Evolutionary conservation across 2,113 vertebrate genomes (phyloP).

Genomic region (Hippocampus mohnikei): DNA sequence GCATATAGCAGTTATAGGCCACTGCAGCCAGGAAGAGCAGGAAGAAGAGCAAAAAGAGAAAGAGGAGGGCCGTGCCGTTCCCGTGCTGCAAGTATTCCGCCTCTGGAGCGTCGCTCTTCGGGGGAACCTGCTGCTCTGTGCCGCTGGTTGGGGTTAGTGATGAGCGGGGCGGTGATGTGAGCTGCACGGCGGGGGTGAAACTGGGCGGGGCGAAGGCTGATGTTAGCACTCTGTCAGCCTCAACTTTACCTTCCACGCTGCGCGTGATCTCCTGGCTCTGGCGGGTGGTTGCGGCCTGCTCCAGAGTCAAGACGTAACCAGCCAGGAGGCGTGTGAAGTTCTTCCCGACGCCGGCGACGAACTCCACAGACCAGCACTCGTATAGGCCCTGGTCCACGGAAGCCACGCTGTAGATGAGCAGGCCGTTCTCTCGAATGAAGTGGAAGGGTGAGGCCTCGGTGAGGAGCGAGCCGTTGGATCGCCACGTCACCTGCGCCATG

Average conservation of each 20-base stretch:
- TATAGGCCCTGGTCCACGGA: slow-evolving; percentile 85
- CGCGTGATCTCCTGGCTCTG: slow-evolving; percentile 20
- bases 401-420: slow-evolving; percentile 89
- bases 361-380: slow-evolving; percentile 86
- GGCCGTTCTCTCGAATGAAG: slow-evolving; percentile 73
- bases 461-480: slow-evolving; percentile 73
- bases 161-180: slow-evolving; percentile 62
- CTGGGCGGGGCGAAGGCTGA: slow-evolving; percentile 53
- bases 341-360: slow-evolving; percentile 70
- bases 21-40: slow-evolving; percentile 82
- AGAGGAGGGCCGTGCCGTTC: slow-evolving; percentile 83
- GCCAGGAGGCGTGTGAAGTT: slow-evolving; percentile 80
- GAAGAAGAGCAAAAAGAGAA: slow-evolving; percentile 89
- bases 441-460: slow-evolving; percentile 83
- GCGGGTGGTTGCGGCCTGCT: slow-evolving; percentile 29
- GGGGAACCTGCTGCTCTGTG: slow-evolving; percentile 51
- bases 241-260: slow-evolving; percentile 72
- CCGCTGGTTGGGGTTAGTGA: slow-evolving; percentile 66
- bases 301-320: slow-evolving; percentile 81
- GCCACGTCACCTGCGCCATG: slow-evolving; percentile 86
- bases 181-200: slow-evolving; percentile 45
- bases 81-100: slow-evolving; percentile 83
- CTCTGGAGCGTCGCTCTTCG: slow-evolving; percentile 67
- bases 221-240: slow-evolving; percentile 62
- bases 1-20: slow-evolving; percentile 93